Evolutionary conservation across 2,113 vertebrate species (phyloP).

Genomic region (Cyanistes caeruleus): DNA sequence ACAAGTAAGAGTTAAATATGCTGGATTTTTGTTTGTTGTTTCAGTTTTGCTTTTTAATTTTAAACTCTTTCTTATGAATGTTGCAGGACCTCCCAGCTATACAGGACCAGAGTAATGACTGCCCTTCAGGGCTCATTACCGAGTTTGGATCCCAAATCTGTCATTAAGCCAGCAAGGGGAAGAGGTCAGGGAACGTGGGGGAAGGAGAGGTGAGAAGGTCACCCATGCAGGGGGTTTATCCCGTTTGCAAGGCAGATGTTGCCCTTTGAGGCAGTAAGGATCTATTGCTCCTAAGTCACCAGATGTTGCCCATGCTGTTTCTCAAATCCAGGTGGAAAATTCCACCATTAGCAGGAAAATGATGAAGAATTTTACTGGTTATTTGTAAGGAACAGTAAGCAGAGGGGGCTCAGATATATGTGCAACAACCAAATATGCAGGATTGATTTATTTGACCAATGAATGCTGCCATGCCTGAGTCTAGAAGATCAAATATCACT

Average conservation of each 20-base stretch:
- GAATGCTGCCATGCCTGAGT: background rate
- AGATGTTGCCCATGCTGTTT: conserved; percentile 32
- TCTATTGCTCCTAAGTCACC: conserved; percentile 12
- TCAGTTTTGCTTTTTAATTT: background rate
- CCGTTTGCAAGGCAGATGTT: conserved; percentile 37
- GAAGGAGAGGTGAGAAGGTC: conserved; percentile 53
- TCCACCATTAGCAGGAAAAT: background rate
- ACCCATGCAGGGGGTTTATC: background rate
- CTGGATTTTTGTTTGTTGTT: background rate
- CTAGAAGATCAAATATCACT: conserved; percentile 6
- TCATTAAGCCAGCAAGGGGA: conserved; percentile 41
- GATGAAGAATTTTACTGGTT: background rate
- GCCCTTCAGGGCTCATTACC: conserved; percentile 20
- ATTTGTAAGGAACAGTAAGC: background rate
- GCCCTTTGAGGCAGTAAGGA: background rate
- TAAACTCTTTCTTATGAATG: background rate
- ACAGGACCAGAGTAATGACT: conserved; percentile 3
- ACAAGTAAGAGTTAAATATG: background rate
- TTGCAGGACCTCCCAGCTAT: background rate
- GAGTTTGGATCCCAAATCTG: conserved; percentile 35
- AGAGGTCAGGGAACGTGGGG: conserved; percentile 6
- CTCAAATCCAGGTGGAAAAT: conserved; percentile 44
- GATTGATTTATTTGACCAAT: background rate
- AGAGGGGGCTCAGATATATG: background rate
- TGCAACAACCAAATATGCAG: background rate